phyloP scores from a whole-genome alignment of 2,113 vertebrate genomes.

The Grammomys surdaster region DNA sequence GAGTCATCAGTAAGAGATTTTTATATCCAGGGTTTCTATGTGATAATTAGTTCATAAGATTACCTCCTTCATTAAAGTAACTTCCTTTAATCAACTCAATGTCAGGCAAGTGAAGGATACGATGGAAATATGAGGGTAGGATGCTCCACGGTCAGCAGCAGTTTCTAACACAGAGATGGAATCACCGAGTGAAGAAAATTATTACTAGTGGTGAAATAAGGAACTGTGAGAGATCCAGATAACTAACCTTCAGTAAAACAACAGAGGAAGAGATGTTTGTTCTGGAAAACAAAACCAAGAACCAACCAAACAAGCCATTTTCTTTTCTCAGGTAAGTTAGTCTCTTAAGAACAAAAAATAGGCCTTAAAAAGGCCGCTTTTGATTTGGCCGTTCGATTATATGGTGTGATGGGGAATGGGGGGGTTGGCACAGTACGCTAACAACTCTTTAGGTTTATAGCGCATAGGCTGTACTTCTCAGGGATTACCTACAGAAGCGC shows the following conservation, averaged over 20 bases:
- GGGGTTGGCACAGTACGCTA: slow-evolving; percentile 40
- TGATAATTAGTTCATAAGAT: neutral
- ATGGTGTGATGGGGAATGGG: slow-evolving; percentile 59
- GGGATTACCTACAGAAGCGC: slow-evolving; percentile 85
- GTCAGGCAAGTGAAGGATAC: neutral
- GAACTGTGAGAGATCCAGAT: fast-evolving
- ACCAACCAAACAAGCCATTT: neutral
- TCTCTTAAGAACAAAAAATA: slow-evolving; percentile 15
- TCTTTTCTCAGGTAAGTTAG: neutral
- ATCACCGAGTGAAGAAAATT: neutral
- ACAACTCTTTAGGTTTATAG: slow-evolving; percentile 74
- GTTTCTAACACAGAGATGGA: neutral
- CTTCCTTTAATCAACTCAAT: neutral
- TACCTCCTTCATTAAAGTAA: neutral
- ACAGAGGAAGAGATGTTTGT: neutral
- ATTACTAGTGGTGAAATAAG: neutral
- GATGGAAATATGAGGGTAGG: neutral
- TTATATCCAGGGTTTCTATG: neutral
- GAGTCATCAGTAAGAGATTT: neutral
- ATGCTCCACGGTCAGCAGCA: neutral
- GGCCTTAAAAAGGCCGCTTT: slow-evolving; percentile 1
- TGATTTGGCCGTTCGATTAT: slow-evolving; percentile 62
- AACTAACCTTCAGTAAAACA: neutral
- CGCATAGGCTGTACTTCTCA: slow-evolving; percentile 71
- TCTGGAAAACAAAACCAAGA: neutral